Conservation (phyloP, 2,888 invertebrate genomes). For the Kuschelorhynchus macadamiae region DNA sequence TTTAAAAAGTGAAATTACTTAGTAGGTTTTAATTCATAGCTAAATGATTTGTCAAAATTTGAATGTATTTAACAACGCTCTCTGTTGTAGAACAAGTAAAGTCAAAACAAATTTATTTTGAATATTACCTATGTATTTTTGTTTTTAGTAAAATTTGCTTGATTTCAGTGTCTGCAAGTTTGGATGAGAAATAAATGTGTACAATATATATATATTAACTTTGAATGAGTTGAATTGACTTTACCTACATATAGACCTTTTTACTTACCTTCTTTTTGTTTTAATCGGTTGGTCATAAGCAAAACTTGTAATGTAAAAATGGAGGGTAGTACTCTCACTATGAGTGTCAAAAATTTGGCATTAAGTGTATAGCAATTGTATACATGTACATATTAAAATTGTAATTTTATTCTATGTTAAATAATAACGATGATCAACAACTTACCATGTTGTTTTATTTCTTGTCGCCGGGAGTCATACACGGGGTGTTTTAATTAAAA, state of each 20-base stretch:
- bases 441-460: constrained; percentile 56
- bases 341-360: constrained; percentile 63
- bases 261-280: constrained; percentile 24
- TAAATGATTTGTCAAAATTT: not conserved
- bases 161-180: not conserved
- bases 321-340: constrained; percentile 60
- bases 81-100: constrained; percentile 16
- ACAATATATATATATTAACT: too few relatives aligned
- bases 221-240: constrained; percentile 14
- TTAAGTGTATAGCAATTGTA: constrained; percentile 64
- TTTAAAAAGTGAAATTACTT: constrained; percentile 7
- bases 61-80: constrained; percentile 20
- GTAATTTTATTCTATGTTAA: constrained; percentile 66
- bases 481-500: too few relatives aligned
- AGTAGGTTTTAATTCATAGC: not conserved
- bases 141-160: too few relatives aligned
- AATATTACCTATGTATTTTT: too few relatives aligned
- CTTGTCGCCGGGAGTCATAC: too few relatives aligned
- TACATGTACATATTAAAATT: constrained; percentile 66
- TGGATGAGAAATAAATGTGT: too few relatives aligned
- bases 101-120: constrained; percentile 12
- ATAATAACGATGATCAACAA: constrained; percentile 63
- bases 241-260: constrained; percentile 7
- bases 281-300: constrained; percentile 56
- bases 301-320: constrained; percentile 48